Evolutionary conservation across 2,888 invertebrate genomes (phyloP), one percentile per base, ranked within the genome.

Genomic region (Diplolepis rosae): DNA sequence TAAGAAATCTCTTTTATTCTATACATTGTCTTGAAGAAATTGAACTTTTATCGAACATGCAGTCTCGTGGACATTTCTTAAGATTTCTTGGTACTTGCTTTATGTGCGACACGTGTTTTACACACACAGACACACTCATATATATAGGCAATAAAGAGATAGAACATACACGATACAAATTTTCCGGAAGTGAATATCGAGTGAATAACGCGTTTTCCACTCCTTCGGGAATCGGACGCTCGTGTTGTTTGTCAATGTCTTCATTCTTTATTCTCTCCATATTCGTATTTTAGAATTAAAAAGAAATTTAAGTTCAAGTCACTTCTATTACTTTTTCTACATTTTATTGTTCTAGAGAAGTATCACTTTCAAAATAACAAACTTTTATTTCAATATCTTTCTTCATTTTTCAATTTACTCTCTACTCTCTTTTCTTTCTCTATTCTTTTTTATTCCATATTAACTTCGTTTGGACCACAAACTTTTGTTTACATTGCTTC

Each of bases 151-250:
- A n/a, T n/a, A n/a, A n/a, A n/a, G n/a, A n/a, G n/a, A n/a, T n/a
- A n/a, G n/a, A n/a, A n/a, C n/a, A n/a, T 28, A 6, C 27, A 51
- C 56, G 52, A 69, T 61, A 70, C 67, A 52, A 72, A 69, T 72
- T 71, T 61, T 68, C 52, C 22, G 52, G 24, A 42, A 67, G 45
- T 52, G 65, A 71, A 69, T 70, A 61, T 66, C 68, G 67, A 70
- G 42, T 48, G 65, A 65, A 68, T 73, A 70, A 66, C 66, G 66
- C 48, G 45, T 24, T 61, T 52, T 45, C 39, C 42, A 7, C 45
- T 74, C 72, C 74, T 67, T 68, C 61, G 75, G 71, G 76, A 76
- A 76, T 77, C 72, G 69, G 72, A 75, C 70, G 72, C 68, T 65
- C 35, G 69, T 61, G 71, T 78, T 75, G 78, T 76, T 78, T 76